Evolutionary conservation across 2,113 vertebrate genomes (phyloP).

Genomic region (Oncorhynchus masou): DNA sequence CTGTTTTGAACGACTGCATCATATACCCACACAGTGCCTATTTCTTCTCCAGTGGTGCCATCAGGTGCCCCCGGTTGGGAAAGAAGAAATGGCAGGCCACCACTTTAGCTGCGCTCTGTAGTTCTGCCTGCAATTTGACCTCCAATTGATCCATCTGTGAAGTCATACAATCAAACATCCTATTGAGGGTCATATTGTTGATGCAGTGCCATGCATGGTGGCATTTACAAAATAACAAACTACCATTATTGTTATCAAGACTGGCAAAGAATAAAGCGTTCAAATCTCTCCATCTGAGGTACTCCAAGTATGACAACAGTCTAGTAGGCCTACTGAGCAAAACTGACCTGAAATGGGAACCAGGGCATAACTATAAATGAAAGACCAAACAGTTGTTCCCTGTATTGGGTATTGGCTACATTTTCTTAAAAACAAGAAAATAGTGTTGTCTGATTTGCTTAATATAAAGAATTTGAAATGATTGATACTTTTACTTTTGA

Average conservation of each 20-base stretch:
- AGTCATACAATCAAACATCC: conserved; percentile 19
- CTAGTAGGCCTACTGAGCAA: conserved; percentile 74
- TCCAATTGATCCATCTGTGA: conserved; percentile 88
- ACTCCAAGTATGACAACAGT: conserved; percentile 95
- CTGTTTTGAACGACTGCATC: conserved; percentile 68
- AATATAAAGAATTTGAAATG: too few relatives aligned
- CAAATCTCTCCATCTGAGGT: conserved; percentile 89
- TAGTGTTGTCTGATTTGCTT: too few relatives aligned
- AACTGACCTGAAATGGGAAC: conserved; percentile 79
- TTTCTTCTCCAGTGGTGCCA: conserved; percentile 80
- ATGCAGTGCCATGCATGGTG: background rate
- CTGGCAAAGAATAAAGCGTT: background rate
- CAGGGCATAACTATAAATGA: background rate
- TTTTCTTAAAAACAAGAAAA: too few relatives aligned
- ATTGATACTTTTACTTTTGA: too few relatives aligned
- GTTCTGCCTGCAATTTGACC: conserved; percentile 83
- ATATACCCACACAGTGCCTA: conserved; percentile 91
- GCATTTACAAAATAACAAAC: background rate
- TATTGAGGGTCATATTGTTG: background rate
- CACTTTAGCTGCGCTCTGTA: conserved; percentile 77
- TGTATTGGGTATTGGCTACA: background rate
- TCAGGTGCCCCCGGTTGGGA: conserved; percentile 87
- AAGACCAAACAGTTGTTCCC: background rate
- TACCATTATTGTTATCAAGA: background rate
- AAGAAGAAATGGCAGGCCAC: conserved; percentile 96